phyloP scores from a whole-genome alignment of 2,888 invertebrate genomes.

The Drosophila demipolita region DNA sequence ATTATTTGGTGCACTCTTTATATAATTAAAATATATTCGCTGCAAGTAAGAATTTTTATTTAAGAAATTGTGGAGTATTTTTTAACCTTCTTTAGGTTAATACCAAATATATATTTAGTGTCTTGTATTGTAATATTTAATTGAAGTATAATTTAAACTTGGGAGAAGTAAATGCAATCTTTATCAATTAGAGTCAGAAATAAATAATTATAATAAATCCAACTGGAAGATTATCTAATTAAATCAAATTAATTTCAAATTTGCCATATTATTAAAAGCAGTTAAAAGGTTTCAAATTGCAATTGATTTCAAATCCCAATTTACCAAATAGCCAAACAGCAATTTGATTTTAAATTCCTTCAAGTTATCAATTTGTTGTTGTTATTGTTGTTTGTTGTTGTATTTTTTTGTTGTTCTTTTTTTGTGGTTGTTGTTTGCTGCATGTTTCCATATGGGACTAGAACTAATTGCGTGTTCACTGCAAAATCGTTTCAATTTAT shows the following conservation, averaged over 20 bases:
- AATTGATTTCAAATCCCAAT: constrained; percentile 28
- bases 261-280: constrained; percentile 27
- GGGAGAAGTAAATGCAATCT: neutral
- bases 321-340: constrained; percentile 60
- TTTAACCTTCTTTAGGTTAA: neutral
- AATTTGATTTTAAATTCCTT: constrained; percentile 57
- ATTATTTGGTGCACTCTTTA: neutral
- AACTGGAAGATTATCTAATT: neutral
- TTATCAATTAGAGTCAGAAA: neutral
- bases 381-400: constrained; percentile 4
- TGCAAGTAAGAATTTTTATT: too few relatives aligned
- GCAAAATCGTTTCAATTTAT: constrained; percentile 78
- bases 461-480: constrained; percentile 79
- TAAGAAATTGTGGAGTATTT: neutral
- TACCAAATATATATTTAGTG: neutral
- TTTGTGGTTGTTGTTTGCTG: neutral
- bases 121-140: neutral
- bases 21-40: neutral
- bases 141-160: neutral
- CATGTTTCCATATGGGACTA: constrained; percentile 47
- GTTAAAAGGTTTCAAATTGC: neutral
- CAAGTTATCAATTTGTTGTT: constrained; percentile 10
- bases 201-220: neutral
- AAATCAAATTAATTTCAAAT: neutral
- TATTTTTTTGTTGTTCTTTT: constrained; percentile 12